phyloP scores from a whole-genome alignment of 2,113 vertebrate species.

The Anser cygnoides region DNA sequence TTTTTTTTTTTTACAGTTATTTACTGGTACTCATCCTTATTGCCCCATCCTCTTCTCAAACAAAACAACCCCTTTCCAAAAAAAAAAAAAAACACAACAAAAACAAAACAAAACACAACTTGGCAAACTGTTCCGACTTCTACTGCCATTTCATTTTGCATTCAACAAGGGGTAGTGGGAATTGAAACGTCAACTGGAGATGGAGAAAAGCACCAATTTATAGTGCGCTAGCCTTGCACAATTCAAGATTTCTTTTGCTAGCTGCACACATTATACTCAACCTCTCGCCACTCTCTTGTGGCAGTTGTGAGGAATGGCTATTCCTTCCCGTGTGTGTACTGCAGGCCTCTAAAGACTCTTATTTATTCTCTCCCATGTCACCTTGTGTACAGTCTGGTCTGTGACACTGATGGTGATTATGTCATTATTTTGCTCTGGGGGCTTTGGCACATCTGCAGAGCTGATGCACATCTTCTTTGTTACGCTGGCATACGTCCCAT shows the following conservation, averaged over 20 bases:
- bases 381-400: conserved; percentile 96
- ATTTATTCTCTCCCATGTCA: conserved; percentile 88
- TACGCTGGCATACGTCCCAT: conserved; percentile 84
- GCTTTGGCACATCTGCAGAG: conserved; percentile 92
- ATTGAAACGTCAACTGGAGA: conserved; percentile 50
- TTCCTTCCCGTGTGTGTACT: conserved; percentile 73
- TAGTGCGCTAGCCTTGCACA: conserved; percentile 44
- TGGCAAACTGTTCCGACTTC: conserved; percentile 47
- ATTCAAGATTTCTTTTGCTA: conserved; percentile 65
- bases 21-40: background rate
- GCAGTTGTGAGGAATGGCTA: conserved; percentile 53
- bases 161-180: conserved; percentile 49
- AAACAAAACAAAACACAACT: conserved; percentile 26
- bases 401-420: conserved; percentile 99
- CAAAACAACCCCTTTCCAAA: background rate
- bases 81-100: background rate
- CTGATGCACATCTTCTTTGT: conserved; percentile 88
- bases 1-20: background rate
- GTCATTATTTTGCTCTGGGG: conserved; percentile 97
- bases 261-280: conserved; percentile 43
- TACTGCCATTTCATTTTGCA: conserved; percentile 65
- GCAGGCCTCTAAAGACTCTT: conserved; percentile 74
- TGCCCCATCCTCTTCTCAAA: background rate
- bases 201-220: conserved; percentile 46
- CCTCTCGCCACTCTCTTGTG: conserved; percentile 51